A percentile compares a stretch with the other conserved stretches of the same genome.
phyloP scores from a whole-genome alignment of 2,888 invertebrate species.

The Lasioglossum zephyrum region DNA sequence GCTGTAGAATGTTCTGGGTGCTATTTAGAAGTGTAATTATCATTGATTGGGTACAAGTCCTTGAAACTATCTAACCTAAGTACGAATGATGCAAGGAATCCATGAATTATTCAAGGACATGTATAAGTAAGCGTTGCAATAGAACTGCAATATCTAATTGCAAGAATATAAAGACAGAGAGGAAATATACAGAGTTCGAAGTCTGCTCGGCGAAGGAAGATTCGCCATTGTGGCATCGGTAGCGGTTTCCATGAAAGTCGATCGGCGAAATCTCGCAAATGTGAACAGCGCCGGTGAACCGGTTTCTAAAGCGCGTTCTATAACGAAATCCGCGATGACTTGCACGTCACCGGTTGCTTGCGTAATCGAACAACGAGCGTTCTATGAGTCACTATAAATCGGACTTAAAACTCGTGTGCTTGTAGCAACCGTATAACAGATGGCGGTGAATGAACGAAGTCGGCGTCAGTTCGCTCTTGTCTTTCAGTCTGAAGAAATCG shows the following conservation, averaged over 20 bases:
- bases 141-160: neutral
- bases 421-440: conserved; percentile 53
- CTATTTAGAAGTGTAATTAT: neutral
- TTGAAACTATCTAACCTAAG: neutral
- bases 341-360: conserved; percentile 41
- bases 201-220: neutral
- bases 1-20: neutral
- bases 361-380: conserved; percentile 24
- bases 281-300: neutral
- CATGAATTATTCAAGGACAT: conserved; percentile 25
- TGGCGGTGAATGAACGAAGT: conserved; percentile 60
- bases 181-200: neutral
- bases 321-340: conserved; percentile 41
- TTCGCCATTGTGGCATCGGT: neutral
- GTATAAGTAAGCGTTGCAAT: neutral
- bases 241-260: neutral
- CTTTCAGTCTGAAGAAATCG: conserved; percentile 24
- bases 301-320: conserved; percentile 21
- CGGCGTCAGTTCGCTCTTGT: conserved; percentile 54
- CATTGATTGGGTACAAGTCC: too few relatives aligned
- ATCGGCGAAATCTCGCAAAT: neutral
- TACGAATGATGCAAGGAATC: conserved; percentile 1
- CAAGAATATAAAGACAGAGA: neutral
- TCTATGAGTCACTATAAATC: conserved; percentile 51
- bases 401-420: conserved; percentile 44